phyloP scores from a whole-genome alignment of 2,888 invertebrate species.

The Monoplex corrugatus region DNA sequence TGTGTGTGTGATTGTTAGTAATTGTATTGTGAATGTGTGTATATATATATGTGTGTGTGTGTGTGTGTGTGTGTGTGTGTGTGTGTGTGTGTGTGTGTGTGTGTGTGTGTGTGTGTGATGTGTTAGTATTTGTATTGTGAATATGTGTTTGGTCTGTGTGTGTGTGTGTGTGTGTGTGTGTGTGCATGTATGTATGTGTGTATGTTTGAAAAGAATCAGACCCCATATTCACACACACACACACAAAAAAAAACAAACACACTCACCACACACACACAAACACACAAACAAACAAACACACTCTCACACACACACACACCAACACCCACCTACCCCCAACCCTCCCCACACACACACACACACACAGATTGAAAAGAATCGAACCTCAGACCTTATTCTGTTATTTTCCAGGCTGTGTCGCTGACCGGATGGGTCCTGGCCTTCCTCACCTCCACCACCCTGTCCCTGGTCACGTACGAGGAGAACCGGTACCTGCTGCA shows the following conservation, averaged over 20 bases:
- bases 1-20: no score
- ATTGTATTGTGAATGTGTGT: not conserved
- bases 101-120: no score
- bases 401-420: not conserved
- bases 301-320: not conserved
- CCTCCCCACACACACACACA: not conserved
- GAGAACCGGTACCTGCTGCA: slow-evolving; percentile 46
- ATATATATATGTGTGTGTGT: not conserved
- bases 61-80: not conserved
- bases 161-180: not conserved
- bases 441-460: slow-evolving; percentile 16
- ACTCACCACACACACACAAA: not conserved
- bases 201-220: no score
- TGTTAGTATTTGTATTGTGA: not conserved
- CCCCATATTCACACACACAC: no score
- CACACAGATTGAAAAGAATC: not conserved
- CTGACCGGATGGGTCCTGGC: slow-evolving; percentile 40
- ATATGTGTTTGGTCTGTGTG: no score
- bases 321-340: not conserved
- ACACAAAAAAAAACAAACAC: not conserved
- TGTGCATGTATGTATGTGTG: not conserved
- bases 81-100: not conserved
- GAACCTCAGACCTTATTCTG: not conserved
- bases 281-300: not conserved
- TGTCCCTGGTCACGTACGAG: slow-evolving; percentile 46